Conservation (phyloP, 2,113 vertebrate species). For the Corythornis cristatus region DNA sequence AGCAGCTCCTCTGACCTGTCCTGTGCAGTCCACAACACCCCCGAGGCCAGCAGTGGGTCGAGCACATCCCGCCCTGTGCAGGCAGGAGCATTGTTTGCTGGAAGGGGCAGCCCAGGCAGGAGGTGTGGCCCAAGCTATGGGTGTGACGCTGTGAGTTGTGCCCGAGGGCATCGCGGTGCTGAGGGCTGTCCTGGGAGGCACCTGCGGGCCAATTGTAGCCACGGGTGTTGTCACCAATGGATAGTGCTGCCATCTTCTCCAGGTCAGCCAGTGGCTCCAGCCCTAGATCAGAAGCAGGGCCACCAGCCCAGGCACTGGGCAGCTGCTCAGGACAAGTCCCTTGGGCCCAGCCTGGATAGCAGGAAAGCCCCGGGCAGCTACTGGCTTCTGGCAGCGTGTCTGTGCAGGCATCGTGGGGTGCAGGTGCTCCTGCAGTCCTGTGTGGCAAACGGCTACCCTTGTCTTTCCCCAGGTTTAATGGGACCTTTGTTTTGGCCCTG, state of each 20-base stretch:
- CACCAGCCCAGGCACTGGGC: not conserved
- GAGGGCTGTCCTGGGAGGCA: not conserved
- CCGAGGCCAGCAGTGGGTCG: not conserved
- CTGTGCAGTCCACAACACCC: accelerated
- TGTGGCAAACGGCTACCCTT: not conserved
- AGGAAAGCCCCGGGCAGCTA: not conserved
- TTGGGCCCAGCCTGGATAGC: not conserved
- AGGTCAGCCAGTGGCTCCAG: not conserved
- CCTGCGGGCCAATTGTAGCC: not conserved
- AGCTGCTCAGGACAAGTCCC: not conserved
- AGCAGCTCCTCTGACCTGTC: accelerated
- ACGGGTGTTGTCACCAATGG: accelerated
- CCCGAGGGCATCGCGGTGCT: not conserved
- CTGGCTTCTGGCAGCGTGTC: not conserved
- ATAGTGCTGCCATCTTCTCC: constrained; percentile 1
- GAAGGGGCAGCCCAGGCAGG: not conserved
- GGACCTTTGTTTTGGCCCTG: constrained; percentile 76
- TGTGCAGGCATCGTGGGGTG: accelerated
- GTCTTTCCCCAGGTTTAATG: not conserved
- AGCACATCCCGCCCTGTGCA: accelerated
- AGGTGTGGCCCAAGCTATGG: not conserved
- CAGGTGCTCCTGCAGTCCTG: not conserved
- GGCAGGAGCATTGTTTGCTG: accelerated
- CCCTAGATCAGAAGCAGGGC: not conserved
- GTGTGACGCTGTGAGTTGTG: not conserved